These are phyloP conservation scores for Globicephala melas DNA, from an alignment of 2,113 vertebrate species.

Conservation along the genomic window DNA sequence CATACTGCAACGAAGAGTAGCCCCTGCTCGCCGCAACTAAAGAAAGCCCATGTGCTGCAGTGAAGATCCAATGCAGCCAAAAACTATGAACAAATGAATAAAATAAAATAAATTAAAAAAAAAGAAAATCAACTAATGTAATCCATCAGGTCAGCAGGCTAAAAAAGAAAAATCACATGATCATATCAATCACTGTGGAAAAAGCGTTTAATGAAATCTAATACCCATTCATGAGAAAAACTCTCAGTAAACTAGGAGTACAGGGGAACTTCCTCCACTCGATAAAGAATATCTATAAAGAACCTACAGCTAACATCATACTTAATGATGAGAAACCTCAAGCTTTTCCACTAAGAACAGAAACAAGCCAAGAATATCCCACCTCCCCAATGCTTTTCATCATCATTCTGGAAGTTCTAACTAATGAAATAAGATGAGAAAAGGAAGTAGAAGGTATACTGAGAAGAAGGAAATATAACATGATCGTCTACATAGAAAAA, in stretches of 20 bases:
- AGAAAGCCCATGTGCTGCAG: no score
- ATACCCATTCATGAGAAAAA: not conserved
- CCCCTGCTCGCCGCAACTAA: no score
- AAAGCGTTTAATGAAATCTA: not conserved
- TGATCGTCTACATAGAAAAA: not conserved
- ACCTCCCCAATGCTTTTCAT: not conserved
- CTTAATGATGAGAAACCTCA: not conserved
- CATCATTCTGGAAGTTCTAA: not conserved
- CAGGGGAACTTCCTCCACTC: not conserved
- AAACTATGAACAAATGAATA: no score
- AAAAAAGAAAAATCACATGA: not conserved
- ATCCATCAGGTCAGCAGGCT: not conserved
- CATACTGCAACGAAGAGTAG: no score
- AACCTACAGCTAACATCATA: not conserved
- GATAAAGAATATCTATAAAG: not conserved
- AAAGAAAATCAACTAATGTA: not conserved
- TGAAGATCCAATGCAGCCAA: no score
- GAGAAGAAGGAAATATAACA: not conserved
- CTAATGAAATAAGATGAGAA: not conserved
- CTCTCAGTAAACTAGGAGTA: not conserved
- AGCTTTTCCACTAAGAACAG: not conserved
- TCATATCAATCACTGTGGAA: not conserved
- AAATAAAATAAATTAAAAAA: no score
- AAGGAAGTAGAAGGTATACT: not conserved
- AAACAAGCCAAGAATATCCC: not conserved